Conservation (phyloP, 1,140 invertebrate genomes). For the Papilio dardanus region DNA sequence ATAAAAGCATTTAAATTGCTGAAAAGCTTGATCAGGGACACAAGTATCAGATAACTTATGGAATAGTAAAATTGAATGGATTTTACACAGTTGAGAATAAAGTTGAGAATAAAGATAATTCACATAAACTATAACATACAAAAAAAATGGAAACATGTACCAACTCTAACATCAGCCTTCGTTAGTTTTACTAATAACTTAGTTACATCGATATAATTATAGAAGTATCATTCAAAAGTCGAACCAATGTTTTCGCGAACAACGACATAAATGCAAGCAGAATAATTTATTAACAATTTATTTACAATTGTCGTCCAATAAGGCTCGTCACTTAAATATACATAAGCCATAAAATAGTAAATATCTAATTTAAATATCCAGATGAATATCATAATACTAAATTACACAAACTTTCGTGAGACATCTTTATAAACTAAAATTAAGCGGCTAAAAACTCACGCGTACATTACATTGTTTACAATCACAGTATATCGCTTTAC, state of each 20-base stretch:
- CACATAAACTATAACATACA: too few relatives aligned
- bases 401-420: too few relatives aligned
- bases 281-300: neutral
- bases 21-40: too few relatives aligned
- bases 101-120: too few relatives aligned
- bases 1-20: neutral
- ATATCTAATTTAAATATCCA: neutral
- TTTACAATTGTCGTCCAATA: neutral
- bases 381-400: neutral
- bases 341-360: neutral
- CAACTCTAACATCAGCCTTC: neutral
- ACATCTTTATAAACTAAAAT: too few relatives aligned
- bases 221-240: neutral
- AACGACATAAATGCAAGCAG: slow-evolving; percentile 12
- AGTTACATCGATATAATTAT: neutral
- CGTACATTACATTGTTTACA: slow-evolving; percentile 5
- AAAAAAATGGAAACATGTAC: neutral
- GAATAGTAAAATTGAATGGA: too few relatives aligned
- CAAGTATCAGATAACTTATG: too few relatives aligned
- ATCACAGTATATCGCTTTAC: neutral
- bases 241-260: slow-evolving; percentile 2
- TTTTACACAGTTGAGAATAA: too few relatives aligned
- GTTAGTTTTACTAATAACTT: neutral
- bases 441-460: too few relatives aligned
- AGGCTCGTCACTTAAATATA: neutral